Evolutionary conservation across 2,888 invertebrate species (phyloP), one percentile per base, ranked within the genome.

Genomic region (Agonum fuliginosum): DNA sequence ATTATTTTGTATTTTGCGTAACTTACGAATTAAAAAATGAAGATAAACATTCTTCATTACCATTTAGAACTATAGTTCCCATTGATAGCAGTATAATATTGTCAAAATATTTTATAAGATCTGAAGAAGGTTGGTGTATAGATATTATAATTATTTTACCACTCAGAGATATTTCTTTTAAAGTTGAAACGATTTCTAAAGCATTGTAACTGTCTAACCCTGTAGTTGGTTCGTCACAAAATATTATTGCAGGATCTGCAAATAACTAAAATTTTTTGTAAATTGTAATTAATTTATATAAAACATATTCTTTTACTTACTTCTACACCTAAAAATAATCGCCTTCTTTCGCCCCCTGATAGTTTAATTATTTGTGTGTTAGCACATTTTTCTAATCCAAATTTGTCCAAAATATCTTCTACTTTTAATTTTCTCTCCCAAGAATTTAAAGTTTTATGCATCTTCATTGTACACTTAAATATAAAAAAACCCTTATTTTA

Each of bases 141-240:
- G 96, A 95, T 83, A 95, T 95, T 62, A 96, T 89, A 37, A 96
- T 93, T 12, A 94, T 91, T 86, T 94, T 94, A 0, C 94, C 93
- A 48, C 90, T 89, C 58, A 87, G 86, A 3, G 93, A 89, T 27
- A 94, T 88, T 81, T 89, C 89, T 22, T 90, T 88, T 17, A 94
- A 87, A 0, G 93, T 91, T 74, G 91, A 90, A 8, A 95, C 91
- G 0, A 97, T 94, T 17, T 92, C 91, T 79, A 91, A 91, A 0
- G 97, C 96, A 84, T 93, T 95, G 86, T 91, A 96, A 80, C 96
- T 95, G 86, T 97, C 97, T 71, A 97, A 86, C 0, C 97, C 96
- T 0, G 95, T 95, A 0, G 97, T 97, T 0, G 96, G 96, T 83
- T 97, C 97, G 83, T 97, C 97, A 85, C 96, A 96, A 87, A 97